Evolutionary conservation across 1,140 invertebrate genomes (phyloP).

Genomic region (Eumaeus atala): DNA sequence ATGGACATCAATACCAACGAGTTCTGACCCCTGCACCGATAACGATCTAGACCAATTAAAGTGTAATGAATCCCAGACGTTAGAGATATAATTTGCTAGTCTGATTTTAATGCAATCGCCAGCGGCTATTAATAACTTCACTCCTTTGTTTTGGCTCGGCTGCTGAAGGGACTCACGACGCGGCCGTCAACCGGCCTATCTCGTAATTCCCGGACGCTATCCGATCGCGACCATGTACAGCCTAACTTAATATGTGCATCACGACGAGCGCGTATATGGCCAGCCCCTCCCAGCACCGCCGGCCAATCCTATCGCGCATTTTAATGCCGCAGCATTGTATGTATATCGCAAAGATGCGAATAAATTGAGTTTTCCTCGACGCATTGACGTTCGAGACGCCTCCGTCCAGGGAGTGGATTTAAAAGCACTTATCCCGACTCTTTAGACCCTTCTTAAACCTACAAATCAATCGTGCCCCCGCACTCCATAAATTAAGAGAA

Average conservation of each 20-base stretch:
- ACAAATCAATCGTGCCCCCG: conserved; percentile 68
- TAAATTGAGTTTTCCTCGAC: conserved; percentile 60
- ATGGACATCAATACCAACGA: conserved; percentile 1
- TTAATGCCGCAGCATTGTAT: conserved; percentile 66
- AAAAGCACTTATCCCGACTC: conserved; percentile 53
- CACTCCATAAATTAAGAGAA: conserved; percentile 70
- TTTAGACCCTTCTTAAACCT: conserved; percentile 33
- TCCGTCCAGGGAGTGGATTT: conserved; percentile 40
- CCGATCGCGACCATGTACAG: conserved; percentile 54
- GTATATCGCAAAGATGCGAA: conserved; percentile 60
- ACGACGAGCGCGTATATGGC: conserved; percentile 63
- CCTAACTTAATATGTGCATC: conserved; percentile 72
- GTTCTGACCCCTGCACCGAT: conserved; percentile 1
- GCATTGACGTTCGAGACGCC: conserved; percentile 37
- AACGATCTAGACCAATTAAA: background rate
- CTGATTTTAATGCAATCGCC: conserved; percentile 42
- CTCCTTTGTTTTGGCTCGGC: conserved; percentile 41
- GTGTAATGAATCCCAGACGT: background rate
- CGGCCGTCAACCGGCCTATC: conserved; percentile 54
- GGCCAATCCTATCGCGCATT: conserved; percentile 66
- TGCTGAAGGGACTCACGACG: conserved; percentile 54
- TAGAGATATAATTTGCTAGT: background rate
- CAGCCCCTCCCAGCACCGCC: conserved; percentile 48
- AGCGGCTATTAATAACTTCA: conserved; percentile 47
- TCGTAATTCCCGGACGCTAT: conserved; percentile 49